Base-by-base conservation (phyloP, 53 echinoderm and acorn worm species). In the Paracentrotus lividus region DNA sequence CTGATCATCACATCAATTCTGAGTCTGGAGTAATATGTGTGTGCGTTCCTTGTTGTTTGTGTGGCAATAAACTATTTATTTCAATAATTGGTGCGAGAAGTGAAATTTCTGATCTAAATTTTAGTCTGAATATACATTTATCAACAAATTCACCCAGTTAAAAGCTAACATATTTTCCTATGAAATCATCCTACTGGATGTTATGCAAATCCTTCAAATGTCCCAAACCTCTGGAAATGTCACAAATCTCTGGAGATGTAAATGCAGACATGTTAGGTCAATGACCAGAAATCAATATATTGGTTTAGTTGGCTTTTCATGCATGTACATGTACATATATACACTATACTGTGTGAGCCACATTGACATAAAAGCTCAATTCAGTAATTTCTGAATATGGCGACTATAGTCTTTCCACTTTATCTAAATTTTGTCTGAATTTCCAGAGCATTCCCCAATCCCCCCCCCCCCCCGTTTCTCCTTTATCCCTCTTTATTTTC, bases 331-430 rank as follows among this genome's bases (percentile, higher is more conserved):
- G n/a, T n/a, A n/a, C 16, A 3, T 36, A n/a, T 36, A 20, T 40
- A 72, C 72, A 18, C 18, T 4, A 72, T 14, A 69, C n/a, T n/a
- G n/a, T n/a, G n/a, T 16, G 72, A 72, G 72, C 20, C 40, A 40
- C 36, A 40, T 40, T 40, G 36, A 72, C 40, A 40, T 72, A 72
- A 72, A 72, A 72, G 72, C 72, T 38, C 72, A 72, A 72, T 72
- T 72, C 40, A 72, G 40, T 40, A 40, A 72, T 72, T 38, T 72
- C 36, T 72, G 18, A 5, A 16, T 18, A 72, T 38, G 18, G 72
- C 40, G 21, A 26, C 7, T 40, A 21, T 5, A 72, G 40, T 40
- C 2, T 21, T 72, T 3, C 20, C 20, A 36, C n/a, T n/a, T n/a
- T n/a, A n/a, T n/a, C n/a, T n/a, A n/a, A n/a, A n/a, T n/a, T n/a